Conservation (phyloP, 2,888 invertebrate species). For the Panzeria rudis region DNA sequence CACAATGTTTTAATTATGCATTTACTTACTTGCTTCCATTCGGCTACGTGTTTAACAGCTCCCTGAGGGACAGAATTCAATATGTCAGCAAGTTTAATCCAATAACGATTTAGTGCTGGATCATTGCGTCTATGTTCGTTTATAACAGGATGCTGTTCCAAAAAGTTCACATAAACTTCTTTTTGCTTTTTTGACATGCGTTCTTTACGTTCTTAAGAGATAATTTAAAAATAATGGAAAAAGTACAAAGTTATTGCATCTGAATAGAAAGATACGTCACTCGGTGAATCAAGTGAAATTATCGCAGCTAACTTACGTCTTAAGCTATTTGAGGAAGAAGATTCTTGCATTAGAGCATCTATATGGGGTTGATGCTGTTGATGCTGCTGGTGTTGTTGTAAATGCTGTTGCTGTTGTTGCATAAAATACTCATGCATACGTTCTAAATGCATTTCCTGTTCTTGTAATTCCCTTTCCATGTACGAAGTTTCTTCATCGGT, state of each 20-base stretch:
- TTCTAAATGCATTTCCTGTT: constrained; percentile 74
- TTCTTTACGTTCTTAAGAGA: constrained; percentile 79
- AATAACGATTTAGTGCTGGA: constrained; percentile 79
- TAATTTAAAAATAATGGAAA: constrained; percentile 29
- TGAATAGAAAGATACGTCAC: neutral
- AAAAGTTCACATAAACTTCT: constrained; percentile 80
- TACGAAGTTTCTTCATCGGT: constrained; percentile 68
- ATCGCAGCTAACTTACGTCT: constrained; percentile 76
- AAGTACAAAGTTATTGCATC: constrained; percentile 33
- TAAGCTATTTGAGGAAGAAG: constrained; percentile 78
- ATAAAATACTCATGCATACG: constrained; percentile 77
- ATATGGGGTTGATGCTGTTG: constrained; percentile 78
- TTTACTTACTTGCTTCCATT: constrained; percentile 77
- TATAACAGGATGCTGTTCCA: constrained; percentile 80
- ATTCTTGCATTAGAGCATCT: constrained; percentile 77
- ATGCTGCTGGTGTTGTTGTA: constrained; percentile 72
- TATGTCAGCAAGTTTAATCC: constrained; percentile 80
- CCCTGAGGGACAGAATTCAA: constrained; percentile 80
- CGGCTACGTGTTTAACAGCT: constrained; percentile 79
- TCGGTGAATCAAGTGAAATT: neutral
- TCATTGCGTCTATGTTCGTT: constrained; percentile 80
- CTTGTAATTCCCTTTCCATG: constrained; percentile 70
- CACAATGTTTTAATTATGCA: neutral
- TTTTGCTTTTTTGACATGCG: constrained; percentile 81
- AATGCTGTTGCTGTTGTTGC: constrained; percentile 80